Percentiles rank a stretch among this genome's conserved stretches.
These are phyloP conservation scores for Cyprinodon brontotheroides DNA, from an alignment of 2,113 vertebrate genomes.

Conservation along the genomic window DNA sequence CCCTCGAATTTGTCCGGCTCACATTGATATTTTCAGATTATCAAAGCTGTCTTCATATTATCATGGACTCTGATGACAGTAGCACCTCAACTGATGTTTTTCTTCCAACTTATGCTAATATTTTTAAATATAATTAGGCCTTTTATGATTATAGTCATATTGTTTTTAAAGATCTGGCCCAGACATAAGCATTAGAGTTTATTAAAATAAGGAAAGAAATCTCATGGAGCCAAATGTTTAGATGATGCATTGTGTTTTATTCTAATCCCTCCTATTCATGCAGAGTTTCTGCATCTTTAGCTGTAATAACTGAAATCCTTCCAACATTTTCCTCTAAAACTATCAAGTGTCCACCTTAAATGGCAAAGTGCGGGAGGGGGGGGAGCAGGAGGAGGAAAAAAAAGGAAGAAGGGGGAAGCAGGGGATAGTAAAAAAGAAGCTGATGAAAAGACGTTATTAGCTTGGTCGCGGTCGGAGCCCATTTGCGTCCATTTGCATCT, in stretches of 20 bases:
- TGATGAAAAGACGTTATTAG: constrained; percentile 87
- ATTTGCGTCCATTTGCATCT: constrained; percentile 99
- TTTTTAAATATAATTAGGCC: background rate
- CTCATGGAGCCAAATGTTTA: background rate
- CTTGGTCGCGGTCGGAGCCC: constrained; percentile 92
- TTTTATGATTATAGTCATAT: background rate
- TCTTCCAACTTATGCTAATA: background rate
- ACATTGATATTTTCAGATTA: background rate
- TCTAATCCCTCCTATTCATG: background rate
- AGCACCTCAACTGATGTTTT: too few relatives aligned
- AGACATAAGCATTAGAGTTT: background rate
- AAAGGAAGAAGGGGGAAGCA: background rate
- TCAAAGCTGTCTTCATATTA: background rate
- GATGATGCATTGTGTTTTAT: background rate
- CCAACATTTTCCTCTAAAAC: background rate
- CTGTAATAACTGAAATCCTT: constrained; percentile 8
- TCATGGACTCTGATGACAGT: too few relatives aligned
- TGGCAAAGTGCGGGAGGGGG: constrained; percentile 9
- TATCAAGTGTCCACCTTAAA: constrained; percentile 60
- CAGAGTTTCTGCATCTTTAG: background rate
- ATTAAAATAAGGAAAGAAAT: background rate
- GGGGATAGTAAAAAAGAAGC: constrained; percentile 31
- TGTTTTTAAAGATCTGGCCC: background rate
- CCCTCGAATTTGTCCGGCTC: too few relatives aligned
- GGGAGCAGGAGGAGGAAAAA: background rate